These are phyloP conservation scores for Kryptolebias ocellatus DNA, from an alignment of 2,797 vertebrate species.

Conservation along the genomic window DNA sequence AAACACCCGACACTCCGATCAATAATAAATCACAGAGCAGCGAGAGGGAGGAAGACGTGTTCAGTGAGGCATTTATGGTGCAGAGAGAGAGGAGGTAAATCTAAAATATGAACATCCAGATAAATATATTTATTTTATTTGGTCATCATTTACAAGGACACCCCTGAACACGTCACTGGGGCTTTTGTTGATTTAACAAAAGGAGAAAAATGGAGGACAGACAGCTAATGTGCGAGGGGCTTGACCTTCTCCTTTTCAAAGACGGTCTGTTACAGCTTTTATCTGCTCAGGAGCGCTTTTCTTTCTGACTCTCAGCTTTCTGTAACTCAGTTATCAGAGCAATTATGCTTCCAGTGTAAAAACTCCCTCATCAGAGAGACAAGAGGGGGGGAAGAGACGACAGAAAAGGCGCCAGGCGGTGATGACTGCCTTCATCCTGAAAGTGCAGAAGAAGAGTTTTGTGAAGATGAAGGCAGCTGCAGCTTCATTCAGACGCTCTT, in stretches of 20 bases:
- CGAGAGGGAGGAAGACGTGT: slow-evolving; percentile 56
- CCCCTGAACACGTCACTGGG: slow-evolving; percentile 7
- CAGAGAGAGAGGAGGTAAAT: slow-evolving; percentile 43
- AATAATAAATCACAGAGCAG: slow-evolving; percentile 74
- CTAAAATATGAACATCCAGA: slow-evolving; percentile 44
- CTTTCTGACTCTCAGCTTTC: slow-evolving; percentile 18
- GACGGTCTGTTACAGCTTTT: slow-evolving; percentile 15
- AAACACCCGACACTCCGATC: slow-evolving; percentile 66
- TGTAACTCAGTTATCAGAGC: slow-evolving; percentile 55
- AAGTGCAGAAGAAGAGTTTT: slow-evolving; percentile 13
- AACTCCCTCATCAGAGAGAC: slow-evolving; percentile 29
- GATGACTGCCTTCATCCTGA: background rate
- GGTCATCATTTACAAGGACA: slow-evolving; percentile 32
- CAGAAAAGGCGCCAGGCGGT: background rate
- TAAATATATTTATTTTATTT: slow-evolving; percentile 24
- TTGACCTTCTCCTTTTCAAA: slow-evolving; percentile 28
- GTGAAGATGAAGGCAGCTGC: slow-evolving; percentile 26
- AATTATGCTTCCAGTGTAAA: slow-evolving; percentile 44
- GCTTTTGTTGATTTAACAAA: background rate
- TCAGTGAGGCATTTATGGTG: slow-evolving; percentile 53
- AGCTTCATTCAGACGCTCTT: slow-evolving; percentile 26
- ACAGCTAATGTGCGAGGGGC: slow-evolving; percentile 26
- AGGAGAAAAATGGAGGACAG: slow-evolving; percentile 16
- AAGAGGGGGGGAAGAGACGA: background rate
- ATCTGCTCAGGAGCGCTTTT: slow-evolving; percentile 17